Evolutionary conservation across 2,113 vertebrate species (phyloP).

Genomic region (Melanocharis versteri): DNA sequence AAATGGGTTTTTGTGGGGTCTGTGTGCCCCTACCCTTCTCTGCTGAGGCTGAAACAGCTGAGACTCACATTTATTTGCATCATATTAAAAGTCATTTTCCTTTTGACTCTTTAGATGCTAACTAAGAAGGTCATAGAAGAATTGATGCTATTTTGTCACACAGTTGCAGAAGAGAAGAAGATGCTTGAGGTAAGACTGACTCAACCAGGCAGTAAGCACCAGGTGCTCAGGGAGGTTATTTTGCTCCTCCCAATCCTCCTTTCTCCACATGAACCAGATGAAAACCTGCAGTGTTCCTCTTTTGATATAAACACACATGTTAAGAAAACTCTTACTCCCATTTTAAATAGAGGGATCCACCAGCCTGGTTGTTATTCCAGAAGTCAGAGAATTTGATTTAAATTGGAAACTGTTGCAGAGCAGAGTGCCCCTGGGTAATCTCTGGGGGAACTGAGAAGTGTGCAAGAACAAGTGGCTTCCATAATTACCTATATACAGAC

Average conservation of each 20-base stretch:
- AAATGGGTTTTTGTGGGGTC: neutral
- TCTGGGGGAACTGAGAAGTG: neutral
- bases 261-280: neutral
- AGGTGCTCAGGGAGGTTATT: neutral
- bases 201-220: neutral
- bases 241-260: neutral
- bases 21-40: neutral
- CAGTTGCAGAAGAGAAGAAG: slow-evolving; percentile 59
- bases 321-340: neutral
- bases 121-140: slow-evolving; percentile 65
- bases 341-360: neutral
- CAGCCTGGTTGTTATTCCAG: neutral
- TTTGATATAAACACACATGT: rapidly evolving
- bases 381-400: rapidly evolving
- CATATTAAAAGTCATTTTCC: neutral
- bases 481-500: rapidly evolving
- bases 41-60: neutral
- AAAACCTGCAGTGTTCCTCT: neutral
- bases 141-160: slow-evolving; percentile 63
- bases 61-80: neutral
- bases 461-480: neutral
- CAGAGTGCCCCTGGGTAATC: too few relatives aligned
- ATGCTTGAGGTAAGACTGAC: slow-evolving; percentile 66
- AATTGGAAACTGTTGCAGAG: neutral
- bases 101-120: slow-evolving; percentile 54